These are phyloP conservation scores for Xestia ashworthii DNA, from an alignment of 2,888 invertebrate genomes.

Conservation along the genomic window DNA sequence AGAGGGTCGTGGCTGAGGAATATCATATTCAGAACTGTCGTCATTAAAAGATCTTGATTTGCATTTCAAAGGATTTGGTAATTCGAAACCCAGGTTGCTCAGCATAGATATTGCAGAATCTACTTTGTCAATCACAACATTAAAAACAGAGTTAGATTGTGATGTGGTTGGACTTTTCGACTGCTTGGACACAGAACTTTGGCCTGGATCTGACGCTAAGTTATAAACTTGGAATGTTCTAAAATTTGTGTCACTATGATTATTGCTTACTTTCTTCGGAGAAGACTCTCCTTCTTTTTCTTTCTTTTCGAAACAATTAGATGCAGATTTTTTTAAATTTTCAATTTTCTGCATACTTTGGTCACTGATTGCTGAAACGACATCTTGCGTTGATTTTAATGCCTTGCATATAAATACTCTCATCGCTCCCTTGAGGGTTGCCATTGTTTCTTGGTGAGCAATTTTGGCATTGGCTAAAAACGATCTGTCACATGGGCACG, in stretches of 20 bases:
- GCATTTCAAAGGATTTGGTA: slow-evolving; percentile 42
- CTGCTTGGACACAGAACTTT: not conserved
- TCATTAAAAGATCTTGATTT: slow-evolving; percentile 49
- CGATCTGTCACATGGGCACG: not conserved
- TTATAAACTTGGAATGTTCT: slow-evolving; percentile 24
- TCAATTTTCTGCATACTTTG: slow-evolving; percentile 71
- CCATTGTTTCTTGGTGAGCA: slow-evolving; percentile 64
- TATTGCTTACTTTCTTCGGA: slow-evolving; percentile 38
- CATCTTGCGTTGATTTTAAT: slow-evolving; percentile 74
- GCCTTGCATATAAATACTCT: slow-evolving; percentile 75
- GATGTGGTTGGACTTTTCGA: not conserved
- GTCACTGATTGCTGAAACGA: slow-evolving; percentile 69
- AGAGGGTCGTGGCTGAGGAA: slow-evolving; percentile 49
- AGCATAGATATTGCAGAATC: slow-evolving; percentile 68
- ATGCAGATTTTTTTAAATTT: slow-evolving; percentile 52
- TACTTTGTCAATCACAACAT: slow-evolving; percentile 58
- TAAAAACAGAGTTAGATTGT: not conserved
- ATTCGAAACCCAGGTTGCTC: slow-evolving; percentile 56
- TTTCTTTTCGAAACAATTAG: not conserved
- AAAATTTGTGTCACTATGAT: slow-evolving; percentile 5
- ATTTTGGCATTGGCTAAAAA: not conserved
- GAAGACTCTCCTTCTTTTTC: slow-evolving; percentile 27
- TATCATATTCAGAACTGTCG: slow-evolving; percentile 68
- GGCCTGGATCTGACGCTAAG: not conserved
- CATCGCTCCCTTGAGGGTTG: slow-evolving; percentile 74